These are phyloP conservation scores for Drosophila kohkoa DNA, from an alignment of 1,140 invertebrate species.

Conservation along the genomic window DNA sequence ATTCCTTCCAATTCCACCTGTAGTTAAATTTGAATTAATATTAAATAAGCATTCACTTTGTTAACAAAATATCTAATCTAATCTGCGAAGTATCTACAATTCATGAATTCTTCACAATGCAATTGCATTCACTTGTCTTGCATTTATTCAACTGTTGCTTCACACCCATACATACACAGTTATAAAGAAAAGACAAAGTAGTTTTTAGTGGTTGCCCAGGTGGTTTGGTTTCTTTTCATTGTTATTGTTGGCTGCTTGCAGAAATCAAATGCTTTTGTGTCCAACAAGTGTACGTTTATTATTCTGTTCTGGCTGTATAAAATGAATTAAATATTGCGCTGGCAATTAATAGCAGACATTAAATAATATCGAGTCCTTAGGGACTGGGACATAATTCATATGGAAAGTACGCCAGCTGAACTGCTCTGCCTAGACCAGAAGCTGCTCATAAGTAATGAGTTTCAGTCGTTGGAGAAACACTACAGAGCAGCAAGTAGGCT, in stretches of 20 bases:
- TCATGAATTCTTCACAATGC: background rate
- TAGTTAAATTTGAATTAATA: too few species aligned
- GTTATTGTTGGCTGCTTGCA: too few species aligned
- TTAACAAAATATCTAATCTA: background rate
- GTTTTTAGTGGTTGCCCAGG: background rate
- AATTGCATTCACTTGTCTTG: background rate
- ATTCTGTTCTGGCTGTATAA: background rate
- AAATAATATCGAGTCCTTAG: too few species aligned
- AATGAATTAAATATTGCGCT: background rate
- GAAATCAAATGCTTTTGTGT: too few species aligned
- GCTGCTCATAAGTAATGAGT: slow-evolving; percentile 10
- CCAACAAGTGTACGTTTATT: background rate
- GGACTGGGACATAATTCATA: background rate
- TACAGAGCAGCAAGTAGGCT: slow-evolving; percentile 1
- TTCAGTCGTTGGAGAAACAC: background rate
- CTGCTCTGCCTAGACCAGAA: background rate
- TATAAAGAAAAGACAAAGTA: background rate
- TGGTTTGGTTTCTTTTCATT: background rate
- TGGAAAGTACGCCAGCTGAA: background rate
- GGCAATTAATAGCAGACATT: background rate
- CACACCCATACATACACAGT: background rate
- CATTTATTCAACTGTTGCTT: slow-evolving; percentile 8
- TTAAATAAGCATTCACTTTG: too few species aligned
- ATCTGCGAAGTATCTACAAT: background rate
- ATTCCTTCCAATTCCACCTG: too few species aligned